These are phyloP conservation scores for Pocota personata DNA, from an alignment of 2,888 invertebrate species.

Conservation along the genomic window DNA sequence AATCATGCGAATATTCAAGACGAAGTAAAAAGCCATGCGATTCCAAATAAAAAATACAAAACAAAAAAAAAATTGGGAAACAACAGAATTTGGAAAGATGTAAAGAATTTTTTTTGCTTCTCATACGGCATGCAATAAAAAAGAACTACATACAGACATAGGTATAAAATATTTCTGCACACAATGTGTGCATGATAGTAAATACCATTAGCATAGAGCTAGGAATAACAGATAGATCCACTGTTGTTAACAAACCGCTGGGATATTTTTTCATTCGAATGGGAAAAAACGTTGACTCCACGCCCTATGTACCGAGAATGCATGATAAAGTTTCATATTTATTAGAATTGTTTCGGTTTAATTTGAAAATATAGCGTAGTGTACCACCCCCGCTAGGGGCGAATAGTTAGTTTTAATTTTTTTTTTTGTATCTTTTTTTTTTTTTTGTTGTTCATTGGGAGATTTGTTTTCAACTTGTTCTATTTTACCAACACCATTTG, in stretches of 20 bases:
- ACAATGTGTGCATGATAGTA: slow-evolving; percentile 54
- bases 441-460: not conserved
- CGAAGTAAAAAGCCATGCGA: not conserved
- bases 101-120: slow-evolving; percentile 11
- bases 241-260: slow-evolving; percentile 82
- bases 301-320: slow-evolving; percentile 78
- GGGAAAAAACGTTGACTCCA: slow-evolving; percentile 82
- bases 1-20: not conserved
- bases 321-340: slow-evolving; percentile 73
- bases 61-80: not conserved
- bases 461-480: slow-evolving; percentile 14
- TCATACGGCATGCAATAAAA: slow-evolving; percentile 39
- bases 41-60: not conserved
- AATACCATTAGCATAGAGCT: slow-evolving; percentile 82
- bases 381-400: slow-evolving; percentile 16
- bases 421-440: not conserved
- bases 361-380: slow-evolving; percentile 50
- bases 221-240: slow-evolving; percentile 82
- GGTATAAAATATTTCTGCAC: slow-evolving; percentile 54
- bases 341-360: slow-evolving; percentile 61
- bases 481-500: slow-evolving; percentile 13
- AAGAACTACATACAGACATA: not conserved
- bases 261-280: slow-evolving; percentile 83
- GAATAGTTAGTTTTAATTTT: slow-evolving; percentile 36
- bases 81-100: not conserved